Percentiles rank a stretch among this genome's conserved stretches.
Conservation (phyloP, 2,888 invertebrate genomes). For the Syritta pipiens region DNA sequence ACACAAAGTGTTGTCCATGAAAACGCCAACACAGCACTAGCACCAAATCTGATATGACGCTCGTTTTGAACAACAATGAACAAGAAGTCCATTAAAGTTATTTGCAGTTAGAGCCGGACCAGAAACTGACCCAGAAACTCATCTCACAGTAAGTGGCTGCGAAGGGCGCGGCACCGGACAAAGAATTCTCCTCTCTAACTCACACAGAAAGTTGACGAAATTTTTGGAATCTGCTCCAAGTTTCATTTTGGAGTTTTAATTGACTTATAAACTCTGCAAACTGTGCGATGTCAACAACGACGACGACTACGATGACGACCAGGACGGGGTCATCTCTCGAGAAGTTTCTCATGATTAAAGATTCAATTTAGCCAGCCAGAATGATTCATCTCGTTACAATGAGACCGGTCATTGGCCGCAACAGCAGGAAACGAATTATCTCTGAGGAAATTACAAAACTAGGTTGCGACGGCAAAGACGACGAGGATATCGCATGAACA, state of each 20-base stretch:
- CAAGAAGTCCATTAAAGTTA: constrained; percentile 64
- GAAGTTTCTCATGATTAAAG: no score
- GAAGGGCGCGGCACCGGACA: background rate
- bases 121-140: constrained; percentile 49
- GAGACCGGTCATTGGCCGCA: no score
- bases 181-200: constrained; percentile 12
- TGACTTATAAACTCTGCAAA: constrained; percentile 63
- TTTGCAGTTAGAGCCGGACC: constrained; percentile 50
- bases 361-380: no score
- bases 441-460: constrained; percentile 54
- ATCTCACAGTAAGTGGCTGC: constrained; percentile 35
- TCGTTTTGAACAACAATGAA: constrained; percentile 39
- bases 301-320: background rate
- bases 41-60: constrained; percentile 27
- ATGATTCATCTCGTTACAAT: no score
- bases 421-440: no score
- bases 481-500: constrained; percentile 42
- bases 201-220: constrained; percentile 50
- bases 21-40: background rate
- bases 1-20: constrained; percentile 34
- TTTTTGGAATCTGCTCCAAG: constrained; percentile 58
- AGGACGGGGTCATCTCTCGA: no score
- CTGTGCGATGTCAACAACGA: no score
- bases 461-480: constrained; percentile 18
- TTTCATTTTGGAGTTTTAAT: constrained; percentile 56